Evolutionary conservation across 2,888 invertebrate genomes (phyloP).

Genomic region (Plebejus argus): DNA sequence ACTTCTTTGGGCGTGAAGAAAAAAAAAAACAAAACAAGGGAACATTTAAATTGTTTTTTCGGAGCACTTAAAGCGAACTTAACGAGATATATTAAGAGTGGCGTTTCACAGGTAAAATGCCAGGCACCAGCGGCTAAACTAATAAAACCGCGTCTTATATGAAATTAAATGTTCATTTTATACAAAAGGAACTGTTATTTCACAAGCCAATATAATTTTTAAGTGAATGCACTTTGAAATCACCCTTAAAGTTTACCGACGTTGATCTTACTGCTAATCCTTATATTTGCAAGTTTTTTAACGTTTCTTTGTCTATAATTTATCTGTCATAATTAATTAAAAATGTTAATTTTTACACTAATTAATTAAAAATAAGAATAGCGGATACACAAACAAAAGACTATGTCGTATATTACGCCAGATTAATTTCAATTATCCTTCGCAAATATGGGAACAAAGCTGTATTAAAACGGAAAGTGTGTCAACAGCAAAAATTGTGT

Average conservation of each 20-base stretch:
- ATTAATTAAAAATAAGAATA: neutral
- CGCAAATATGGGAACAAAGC: conserved; percentile 8
- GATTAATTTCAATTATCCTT: conserved; percentile 19
- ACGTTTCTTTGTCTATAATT: too few relatives aligned
- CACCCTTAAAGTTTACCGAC: too few relatives aligned
- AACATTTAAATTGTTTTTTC: conserved; percentile 2
- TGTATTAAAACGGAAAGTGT: neutral
- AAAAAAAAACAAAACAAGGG: neutral
- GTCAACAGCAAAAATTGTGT: conserved; percentile 10
- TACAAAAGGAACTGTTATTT: neutral
- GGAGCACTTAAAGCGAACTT: conserved; percentile 8
- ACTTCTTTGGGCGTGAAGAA: neutral
- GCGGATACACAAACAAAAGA: neutral
- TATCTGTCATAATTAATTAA: too few relatives aligned
- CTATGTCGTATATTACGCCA: neutral
- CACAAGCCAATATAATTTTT: neutral
- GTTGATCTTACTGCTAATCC: too few relatives aligned
- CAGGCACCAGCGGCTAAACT: neutral
- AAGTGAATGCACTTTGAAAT: too few relatives aligned
- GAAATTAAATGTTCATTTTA: conserved; percentile 8
- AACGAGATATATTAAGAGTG: conserved; percentile 21
- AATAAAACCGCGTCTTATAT: neutral
- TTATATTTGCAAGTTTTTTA: too few relatives aligned
- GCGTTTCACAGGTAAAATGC: neutral
- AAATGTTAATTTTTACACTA: too few relatives aligned